Conservation (phyloP, 2,113 vertebrate species). For the Xenopus tropicalis region UCB_Xtro_10.0 CM004444.2:169112501-169113000, state of each 20-base stretch:
- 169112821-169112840: conserved; percentile 77
- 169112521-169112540: conserved; percentile 83
- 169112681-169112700: no score
- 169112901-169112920: no score
- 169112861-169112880: conserved; percentile 83
- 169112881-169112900: background rate
- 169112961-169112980: no score
- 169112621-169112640: no score
- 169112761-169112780: conserved; percentile 80
- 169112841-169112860: conserved; percentile 81
- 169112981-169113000: no score
- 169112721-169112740: no score
- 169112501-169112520: conserved; percentile 87
- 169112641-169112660: no score
- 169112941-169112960: no score
- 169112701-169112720: no score
- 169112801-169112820: conserved; percentile 79
- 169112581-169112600: conserved; percentile 5
- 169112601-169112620: no score
- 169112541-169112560: conserved; percentile 72
- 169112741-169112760: conserved; percentile 62
- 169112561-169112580: conserved; percentile 86
- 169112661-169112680: no score
- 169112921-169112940: no score
- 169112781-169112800: conserved; percentile 71